Percentiles rank a stretch among this genome's conserved stretches.
Evolutionary conservation across 1,140 invertebrate genomes (phyloP).

Genomic region (Trachymyrmex septentrionalis): DNA sequence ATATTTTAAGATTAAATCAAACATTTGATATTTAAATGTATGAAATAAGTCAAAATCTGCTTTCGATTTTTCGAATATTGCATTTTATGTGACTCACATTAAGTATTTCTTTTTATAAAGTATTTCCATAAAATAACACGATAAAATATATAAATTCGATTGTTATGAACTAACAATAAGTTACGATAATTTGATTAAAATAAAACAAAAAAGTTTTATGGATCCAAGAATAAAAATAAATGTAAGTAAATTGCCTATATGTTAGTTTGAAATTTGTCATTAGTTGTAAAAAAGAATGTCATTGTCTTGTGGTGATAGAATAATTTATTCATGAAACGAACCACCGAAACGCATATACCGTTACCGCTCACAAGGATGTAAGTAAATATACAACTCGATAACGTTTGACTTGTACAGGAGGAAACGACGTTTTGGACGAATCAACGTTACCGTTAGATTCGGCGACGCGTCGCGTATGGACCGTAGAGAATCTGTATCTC

Average conservation of each 20-base stretch:
- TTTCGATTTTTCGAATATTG: neutral
- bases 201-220: too few relatives aligned
- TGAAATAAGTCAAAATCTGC: neutral
- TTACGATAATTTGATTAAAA: too few relatives aligned
- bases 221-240: too few relatives aligned
- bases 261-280: neutral
- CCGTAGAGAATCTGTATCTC: constrained; percentile 40
- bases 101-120: constrained; percentile 5
- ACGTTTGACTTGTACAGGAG: constrained; percentile 51
- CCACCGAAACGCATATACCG: constrained; percentile 82
- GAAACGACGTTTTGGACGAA: constrained; percentile 80
- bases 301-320: constrained; percentile 63
- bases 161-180: neutral
- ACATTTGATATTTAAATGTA: neutral
- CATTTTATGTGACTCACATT: neutral
- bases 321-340: constrained; percentile 83
- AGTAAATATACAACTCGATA: constrained; percentile 71
- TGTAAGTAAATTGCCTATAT: neutral
- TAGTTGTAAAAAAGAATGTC: constrained; percentile 20
- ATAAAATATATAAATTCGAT: neutral
- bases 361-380: constrained; percentile 78
- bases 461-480: constrained; percentile 59
- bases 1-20: neutral
- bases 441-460: constrained; percentile 78
- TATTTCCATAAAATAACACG: neutral